These are phyloP conservation scores for Hypsopygia costalis DNA, from an alignment of 2,888 invertebrate genomes.

Conservation along the genomic window DNA sequence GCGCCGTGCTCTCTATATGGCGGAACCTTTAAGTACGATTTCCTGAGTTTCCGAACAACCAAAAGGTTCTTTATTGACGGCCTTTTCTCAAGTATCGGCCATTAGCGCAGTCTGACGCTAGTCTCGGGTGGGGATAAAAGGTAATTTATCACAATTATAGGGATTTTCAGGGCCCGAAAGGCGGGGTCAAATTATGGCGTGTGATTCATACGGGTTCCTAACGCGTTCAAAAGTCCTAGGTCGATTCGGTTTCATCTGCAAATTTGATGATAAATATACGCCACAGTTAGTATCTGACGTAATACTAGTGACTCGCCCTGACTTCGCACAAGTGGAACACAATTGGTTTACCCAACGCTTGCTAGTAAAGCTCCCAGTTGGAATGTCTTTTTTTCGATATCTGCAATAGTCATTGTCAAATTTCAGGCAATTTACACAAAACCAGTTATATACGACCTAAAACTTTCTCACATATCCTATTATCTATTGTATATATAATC, in stretches of 20 bases:
- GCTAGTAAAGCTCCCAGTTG: too few species aligned
- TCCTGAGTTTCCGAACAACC: constrained; percentile 37
- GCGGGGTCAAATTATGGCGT: constrained; percentile 25
- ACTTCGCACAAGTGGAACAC: too few species aligned
- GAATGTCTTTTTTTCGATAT: too few species aligned
- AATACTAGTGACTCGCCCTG: too few species aligned
- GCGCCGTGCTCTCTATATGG: background rate
- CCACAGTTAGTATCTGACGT: too few species aligned
- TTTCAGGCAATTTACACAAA: too few species aligned
- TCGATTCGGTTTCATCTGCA: constrained; percentile 6
- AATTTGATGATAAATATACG: background rate
- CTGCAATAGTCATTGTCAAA: too few species aligned
- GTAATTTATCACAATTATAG: constrained; percentile 74
- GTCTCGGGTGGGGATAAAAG: constrained; percentile 50
- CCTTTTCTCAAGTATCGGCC: constrained; percentile 50
- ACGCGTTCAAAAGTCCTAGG: constrained; percentile 7
- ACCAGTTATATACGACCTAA: too few species aligned
- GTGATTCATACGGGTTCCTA: constrained; percentile 16
- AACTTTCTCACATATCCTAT: too few species aligned
- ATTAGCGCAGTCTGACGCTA: constrained; percentile 65
- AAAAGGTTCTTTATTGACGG: constrained; percentile 47
- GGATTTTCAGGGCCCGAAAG: constrained; percentile 34
- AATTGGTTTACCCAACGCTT: too few species aligned
- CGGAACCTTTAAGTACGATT: constrained; percentile 12
- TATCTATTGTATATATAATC: too few species aligned